These are phyloP conservation scores for Sinella curviseta DNA, from an alignment of 1,140 invertebrate genomes.

Conservation along the genomic window DNA sequence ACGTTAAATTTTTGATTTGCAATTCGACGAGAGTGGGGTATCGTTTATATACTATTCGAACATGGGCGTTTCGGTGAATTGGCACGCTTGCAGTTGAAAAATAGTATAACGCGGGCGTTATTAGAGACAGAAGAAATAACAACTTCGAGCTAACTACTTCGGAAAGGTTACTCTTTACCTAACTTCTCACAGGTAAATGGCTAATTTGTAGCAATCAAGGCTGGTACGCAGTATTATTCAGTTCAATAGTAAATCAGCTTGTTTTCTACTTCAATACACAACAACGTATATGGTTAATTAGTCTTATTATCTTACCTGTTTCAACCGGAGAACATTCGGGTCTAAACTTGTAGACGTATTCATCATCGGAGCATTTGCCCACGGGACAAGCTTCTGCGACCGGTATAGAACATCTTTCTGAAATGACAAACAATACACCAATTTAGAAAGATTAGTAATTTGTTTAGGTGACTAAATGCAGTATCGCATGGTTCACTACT, in stretches of 20 bases:
- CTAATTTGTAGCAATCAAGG: neutral
- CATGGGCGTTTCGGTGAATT: too few relatives aligned
- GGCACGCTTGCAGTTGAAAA: too few relatives aligned
- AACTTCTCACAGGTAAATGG: neutral
- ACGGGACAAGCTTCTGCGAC: constrained; percentile 23
- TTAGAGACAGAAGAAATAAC: neutral
- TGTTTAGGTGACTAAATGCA: neutral
- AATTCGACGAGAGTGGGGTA: too few relatives aligned
- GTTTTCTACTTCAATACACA: neutral
- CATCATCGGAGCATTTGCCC: constrained; percentile 10
- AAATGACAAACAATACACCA: neutral
- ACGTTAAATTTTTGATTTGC: too few relatives aligned
- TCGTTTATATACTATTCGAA: too few relatives aligned
- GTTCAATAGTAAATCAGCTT: neutral
- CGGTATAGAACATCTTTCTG: constrained; percentile 25
- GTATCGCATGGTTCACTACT: neutral
- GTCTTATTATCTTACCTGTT: constrained; percentile 18
- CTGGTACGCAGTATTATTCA: neutral
- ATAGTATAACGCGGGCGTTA: too few relatives aligned
- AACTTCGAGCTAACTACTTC: neutral
- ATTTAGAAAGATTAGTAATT: neutral
- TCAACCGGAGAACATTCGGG: constrained; percentile 14
- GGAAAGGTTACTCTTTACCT: neutral
- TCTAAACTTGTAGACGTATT: constrained; percentile 27
- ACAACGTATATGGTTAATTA: neutral